Base-by-base conservation (phyloP, 1,140 invertebrate genomes). In the Cotesia glomerata region DNA sequence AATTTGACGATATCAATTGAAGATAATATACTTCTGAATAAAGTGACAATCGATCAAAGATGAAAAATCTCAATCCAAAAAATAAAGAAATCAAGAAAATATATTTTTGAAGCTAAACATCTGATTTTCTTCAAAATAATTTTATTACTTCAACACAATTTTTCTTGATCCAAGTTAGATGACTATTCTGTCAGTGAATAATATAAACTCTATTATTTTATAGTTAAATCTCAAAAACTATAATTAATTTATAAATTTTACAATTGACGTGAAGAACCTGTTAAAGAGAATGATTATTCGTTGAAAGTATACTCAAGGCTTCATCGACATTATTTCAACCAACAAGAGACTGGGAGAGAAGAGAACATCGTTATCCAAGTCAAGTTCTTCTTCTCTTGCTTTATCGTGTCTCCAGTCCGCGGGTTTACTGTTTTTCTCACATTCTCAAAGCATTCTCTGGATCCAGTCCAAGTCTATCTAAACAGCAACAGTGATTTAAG, bases 381-480 rank as follows among this genome's bases (percentile, higher is more conserved):
- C 58, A 54, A 66, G 66, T 62, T 67, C 65, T 73, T 65, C 65
- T 45, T 45, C 11, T 0, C 39, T 45, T 45, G 11, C 8, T 45
- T 45, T 32, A 54, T 35, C 11, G 32, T 58, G 3, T 14, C 49
- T 54, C 62, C 66, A 56, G 66, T 63, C 14, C 16, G 32, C n/a
- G 4, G 11, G 35, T 45, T 13, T 35, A 39, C 58, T 75, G 58
- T 69, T 69, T 72, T 65, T 69, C 74, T 75, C 16, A 36, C 49
- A 75, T 75, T 75, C 74, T 59, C 56, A 16, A 34, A 69, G 70
- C 59, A 75, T 75, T 75, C 64, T 16, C 68, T 72, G 74, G 74
- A 75, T 62, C 64, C 56, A 26, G 11, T 71, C 71, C 74, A 75
- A 72, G 68, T 58, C 34, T 14, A 26, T 52, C 39, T 36, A 62